Evolutionary conservation across 1,140 invertebrate genomes (phyloP).

Genomic region (Caenorhabditis latens): DNA sequence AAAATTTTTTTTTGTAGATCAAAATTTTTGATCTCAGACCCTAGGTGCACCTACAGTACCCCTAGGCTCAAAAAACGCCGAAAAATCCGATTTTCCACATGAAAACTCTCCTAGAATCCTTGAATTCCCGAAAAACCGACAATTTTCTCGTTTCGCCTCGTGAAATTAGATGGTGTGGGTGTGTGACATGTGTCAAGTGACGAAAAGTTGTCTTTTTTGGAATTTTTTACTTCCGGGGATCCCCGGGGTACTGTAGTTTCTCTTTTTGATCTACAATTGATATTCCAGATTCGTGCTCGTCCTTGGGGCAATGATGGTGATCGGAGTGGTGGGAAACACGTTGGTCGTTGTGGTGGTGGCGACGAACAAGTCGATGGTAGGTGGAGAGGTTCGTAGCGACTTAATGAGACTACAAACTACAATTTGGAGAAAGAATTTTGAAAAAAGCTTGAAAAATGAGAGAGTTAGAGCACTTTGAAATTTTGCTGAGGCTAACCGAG

Average conservation of each 20-base stretch:
- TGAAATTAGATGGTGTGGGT: neutral
- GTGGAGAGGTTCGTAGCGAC: neutral
- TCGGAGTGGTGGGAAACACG: conserved; percentile 65
- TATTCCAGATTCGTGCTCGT: conserved; percentile 58
- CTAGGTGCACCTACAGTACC: too few relatives aligned
- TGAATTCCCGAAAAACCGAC: neutral
- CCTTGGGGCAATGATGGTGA: conserved; percentile 58
- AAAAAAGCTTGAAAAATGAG: too few relatives aligned
- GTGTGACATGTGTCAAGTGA: neutral
- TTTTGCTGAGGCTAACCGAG: too few relatives aligned
- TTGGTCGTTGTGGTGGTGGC: conserved; percentile 63
- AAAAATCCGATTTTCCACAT: too few relatives aligned
- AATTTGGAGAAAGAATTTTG: too few relatives aligned
- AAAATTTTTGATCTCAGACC: too few relatives aligned
- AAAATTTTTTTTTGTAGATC: too few relatives aligned
- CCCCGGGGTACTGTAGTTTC: neutral
- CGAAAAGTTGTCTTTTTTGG: too few relatives aligned
- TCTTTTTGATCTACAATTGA: neutral
- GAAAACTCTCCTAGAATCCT: neutral
- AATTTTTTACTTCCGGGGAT: too few relatives aligned
- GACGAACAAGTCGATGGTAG: conserved; percentile 63
- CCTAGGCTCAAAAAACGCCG: too few relatives aligned
- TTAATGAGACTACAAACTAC: neutral
- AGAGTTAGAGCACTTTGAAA: too few relatives aligned
- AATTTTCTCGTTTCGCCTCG: neutral